phyloP scores from a whole-genome alignment of 2,113 vertebrate species.

The Podarcis cretensis region DNA sequence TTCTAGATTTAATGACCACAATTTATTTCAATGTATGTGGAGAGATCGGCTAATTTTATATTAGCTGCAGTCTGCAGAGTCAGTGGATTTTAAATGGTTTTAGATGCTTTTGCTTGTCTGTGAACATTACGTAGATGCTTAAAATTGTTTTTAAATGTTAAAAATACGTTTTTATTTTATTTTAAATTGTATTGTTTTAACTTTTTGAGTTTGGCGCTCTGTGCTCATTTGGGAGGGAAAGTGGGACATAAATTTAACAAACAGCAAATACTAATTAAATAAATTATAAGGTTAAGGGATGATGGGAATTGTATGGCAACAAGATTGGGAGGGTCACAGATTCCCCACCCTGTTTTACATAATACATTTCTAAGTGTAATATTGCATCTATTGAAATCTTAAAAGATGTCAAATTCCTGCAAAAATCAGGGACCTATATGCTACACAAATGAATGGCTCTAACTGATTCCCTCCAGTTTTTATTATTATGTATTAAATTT shows the following conservation, averaged over 20 bases:
- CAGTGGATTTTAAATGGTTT: no score
- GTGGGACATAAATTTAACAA: no score
- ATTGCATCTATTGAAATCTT: not conserved
- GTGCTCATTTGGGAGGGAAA: not conserved
- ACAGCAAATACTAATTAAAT: no score
- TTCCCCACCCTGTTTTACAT: not conserved
- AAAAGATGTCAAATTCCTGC: not conserved
- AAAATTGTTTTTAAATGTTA: not conserved
- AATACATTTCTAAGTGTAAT: not conserved
- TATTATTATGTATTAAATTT: no score
- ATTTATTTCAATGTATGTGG: not conserved
- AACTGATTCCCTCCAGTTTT: constrained; percentile 1
- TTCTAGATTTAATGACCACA: not conserved
- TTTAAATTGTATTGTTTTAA: no score
- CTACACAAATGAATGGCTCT: not conserved
- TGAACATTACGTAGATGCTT: no score
- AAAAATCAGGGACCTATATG: not conserved
- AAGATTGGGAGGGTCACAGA: no score
- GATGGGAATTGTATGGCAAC: no score
- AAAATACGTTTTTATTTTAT: not conserved
- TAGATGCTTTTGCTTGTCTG: no score
- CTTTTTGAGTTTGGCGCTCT: no score
- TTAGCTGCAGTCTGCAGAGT: no score
- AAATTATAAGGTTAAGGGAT: no score
- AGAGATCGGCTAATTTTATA: not conserved